phyloP scores from a whole-genome alignment of 2,888 invertebrate species.

The Galerucella nymphaeae region DNA sequence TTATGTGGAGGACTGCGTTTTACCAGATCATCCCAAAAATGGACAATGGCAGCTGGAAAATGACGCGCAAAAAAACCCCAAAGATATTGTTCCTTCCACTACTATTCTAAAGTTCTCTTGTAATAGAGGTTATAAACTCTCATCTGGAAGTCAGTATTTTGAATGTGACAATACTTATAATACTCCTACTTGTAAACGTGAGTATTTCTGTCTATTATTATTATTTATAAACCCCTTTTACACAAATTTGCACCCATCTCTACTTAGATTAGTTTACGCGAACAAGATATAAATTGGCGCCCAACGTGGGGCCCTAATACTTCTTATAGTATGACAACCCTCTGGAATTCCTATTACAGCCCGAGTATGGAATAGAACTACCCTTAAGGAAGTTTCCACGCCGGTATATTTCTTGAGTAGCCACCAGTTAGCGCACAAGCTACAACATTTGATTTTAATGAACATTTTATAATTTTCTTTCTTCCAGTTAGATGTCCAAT shows the following conservation, averaged over 20 bases:
- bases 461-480: neutral
- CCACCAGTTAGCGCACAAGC: too few species aligned
- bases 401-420: too few species aligned
- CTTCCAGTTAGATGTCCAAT: constrained; percentile 30
- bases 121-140: constrained; percentile 35
- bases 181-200: constrained; percentile 33
- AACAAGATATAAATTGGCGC: too few species aligned
- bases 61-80: constrained; percentile 31
- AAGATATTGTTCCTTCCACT: constrained; percentile 28
- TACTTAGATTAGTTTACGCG: too few species aligned
- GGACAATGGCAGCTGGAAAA: constrained; percentile 35
- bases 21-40: constrained; percentile 42
- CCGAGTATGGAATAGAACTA: too few species aligned
- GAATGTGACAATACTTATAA: constrained; percentile 31
- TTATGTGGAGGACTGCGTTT: constrained; percentile 39
- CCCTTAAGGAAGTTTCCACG: too few species aligned
- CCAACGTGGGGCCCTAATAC: too few species aligned
- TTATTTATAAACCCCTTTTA: too few species aligned
- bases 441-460: too few species aligned
- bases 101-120: constrained; percentile 37
- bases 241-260: too few species aligned
- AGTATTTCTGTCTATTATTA: constrained; percentile 16
- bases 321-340: too few species aligned
- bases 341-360: too few species aligned
- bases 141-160: constrained; percentile 19